Evolutionary conservation across 1,140 invertebrate genomes (phyloP), one percentile per base, ranked within the genome.

Genomic region (Hylaeus volcanicus): DNA sequence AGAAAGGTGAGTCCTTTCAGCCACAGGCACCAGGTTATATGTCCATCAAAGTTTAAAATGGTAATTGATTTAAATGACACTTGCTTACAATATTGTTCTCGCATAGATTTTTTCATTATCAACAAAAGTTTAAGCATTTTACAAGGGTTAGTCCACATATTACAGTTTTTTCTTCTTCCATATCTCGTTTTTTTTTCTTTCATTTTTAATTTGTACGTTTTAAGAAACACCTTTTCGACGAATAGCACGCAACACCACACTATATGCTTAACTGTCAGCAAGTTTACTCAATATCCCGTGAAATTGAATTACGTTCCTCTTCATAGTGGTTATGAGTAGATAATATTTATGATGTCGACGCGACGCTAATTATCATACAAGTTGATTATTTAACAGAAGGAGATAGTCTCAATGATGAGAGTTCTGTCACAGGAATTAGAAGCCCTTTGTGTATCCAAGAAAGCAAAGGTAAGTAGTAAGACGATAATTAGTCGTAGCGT

Each of bases 41-140:
- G 91, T 92, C 87, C 90, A 88, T 89, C 81, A 78, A 86, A 89
- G 84, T 92, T 92, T 91, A 87, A 88, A 90, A 88, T 88, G 87
- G 87, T 90, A 87, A 89, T 89, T 76, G 86, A 91, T 90, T 90
- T 86, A 89, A 91, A 90, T 89, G 88, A 91, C 91, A 91, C 91
- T 91, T 86, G 88, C 88, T 88, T 89, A 88, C 73, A 91, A 89
- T 91, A 91, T 88, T 89, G 89, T 89, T 91, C 89, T 91, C 88
- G 90, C 89, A 92, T 92, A 92, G 90, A 93, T 91, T 92, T 87
- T 88, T 91, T 89, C 88, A 92, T 92, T 90, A 89, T 92, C 88
- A 93, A 93, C 91, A 92, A 93, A 93, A 92, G 90, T 93, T 91
- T 82, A 92, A 93, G 92, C 92, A 90, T 92, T 92, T 92, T 90